A percentile compares a stretch with the other conserved stretches of the same genome.
Evolutionary conservation across 2,797 vertebrate species (phyloP).

Genomic region (Coracias cyanogaster): DNA sequence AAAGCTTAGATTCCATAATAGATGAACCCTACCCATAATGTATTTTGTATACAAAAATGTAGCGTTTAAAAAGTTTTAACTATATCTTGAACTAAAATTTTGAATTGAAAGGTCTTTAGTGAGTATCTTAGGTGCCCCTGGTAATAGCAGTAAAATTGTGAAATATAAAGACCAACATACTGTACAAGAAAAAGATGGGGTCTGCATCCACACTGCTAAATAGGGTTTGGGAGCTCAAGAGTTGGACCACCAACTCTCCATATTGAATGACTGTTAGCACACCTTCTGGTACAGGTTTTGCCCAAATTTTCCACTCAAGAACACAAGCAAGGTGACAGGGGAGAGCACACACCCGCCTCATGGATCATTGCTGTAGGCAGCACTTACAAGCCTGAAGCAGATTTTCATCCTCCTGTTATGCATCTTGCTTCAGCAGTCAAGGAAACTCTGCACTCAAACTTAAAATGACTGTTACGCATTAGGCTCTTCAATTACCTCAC

Average conservation of each 20-base stretch:
- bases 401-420: neutral
- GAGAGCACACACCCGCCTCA: accelerated
- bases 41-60: neutral
- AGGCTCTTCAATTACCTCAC: neutral
- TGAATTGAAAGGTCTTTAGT: neutral
- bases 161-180: neutral
- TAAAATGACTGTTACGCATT: neutral
- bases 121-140: neutral
- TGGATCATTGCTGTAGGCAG: neutral
- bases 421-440: neutral
- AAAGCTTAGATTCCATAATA: neutral
- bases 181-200: neutral
- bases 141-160: neutral
- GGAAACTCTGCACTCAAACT: neutral
- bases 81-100: neutral
- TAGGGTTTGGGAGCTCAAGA: neutral
- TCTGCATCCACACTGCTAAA: neutral
- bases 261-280: neutral
- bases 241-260: neutral
- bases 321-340: neutral
- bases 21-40: neutral
- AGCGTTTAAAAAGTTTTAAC: neutral
- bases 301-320: neutral
- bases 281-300: neutral
- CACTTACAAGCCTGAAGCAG: neutral